phyloP scores from a whole-genome alignment of 2,797 vertebrate species.

The Astyanax mexicanus region DNA sequence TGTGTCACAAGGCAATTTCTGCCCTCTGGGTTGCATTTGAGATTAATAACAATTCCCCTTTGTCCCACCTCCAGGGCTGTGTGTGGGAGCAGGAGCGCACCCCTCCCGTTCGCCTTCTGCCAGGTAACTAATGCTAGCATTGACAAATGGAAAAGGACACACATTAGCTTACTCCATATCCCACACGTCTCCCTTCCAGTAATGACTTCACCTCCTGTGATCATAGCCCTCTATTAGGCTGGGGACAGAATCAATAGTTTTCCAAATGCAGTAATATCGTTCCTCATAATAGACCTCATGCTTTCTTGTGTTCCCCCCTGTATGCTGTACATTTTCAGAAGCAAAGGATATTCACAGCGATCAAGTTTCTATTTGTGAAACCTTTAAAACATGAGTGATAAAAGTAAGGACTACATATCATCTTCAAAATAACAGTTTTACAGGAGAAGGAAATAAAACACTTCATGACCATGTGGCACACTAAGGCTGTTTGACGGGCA shows the following conservation, averaged over 20 bases:
- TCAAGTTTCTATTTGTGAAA: conserved; percentile 62
- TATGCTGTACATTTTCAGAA: conserved; percentile 54
- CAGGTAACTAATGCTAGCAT: conserved; percentile 50
- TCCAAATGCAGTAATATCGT: conserved; percentile 77
- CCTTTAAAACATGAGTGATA: conserved; percentile 49
- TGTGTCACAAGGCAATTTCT: conserved; percentile 34
- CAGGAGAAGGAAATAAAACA: too few relatives aligned
- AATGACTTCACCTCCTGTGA: conserved; percentile 80
- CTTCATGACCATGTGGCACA: too few relatives aligned
- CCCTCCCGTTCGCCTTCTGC: conserved; percentile 53
- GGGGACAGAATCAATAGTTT: conserved; percentile 78
- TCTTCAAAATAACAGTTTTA: too few relatives aligned
- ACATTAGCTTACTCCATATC: conserved; percentile 71
- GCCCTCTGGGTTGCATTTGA: conserved; percentile 52
- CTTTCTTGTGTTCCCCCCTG: neutral
- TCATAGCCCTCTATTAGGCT: conserved; percentile 79
- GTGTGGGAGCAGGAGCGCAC: conserved; percentile 56
- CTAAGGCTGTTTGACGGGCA: too few relatives aligned
- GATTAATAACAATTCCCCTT: conserved; percentile 64
- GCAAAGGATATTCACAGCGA: conserved; percentile 50
- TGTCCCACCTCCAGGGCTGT: conserved; percentile 15
- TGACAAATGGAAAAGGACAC: conserved; percentile 80
- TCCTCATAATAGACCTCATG: conserved; percentile 69
- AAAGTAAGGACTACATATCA: too few relatives aligned
- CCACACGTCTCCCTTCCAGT: conserved; percentile 67